Evolutionary conservation across 2,888 invertebrate genomes (phyloP).

Genomic region (Eugnorisma glareosa): DNA sequence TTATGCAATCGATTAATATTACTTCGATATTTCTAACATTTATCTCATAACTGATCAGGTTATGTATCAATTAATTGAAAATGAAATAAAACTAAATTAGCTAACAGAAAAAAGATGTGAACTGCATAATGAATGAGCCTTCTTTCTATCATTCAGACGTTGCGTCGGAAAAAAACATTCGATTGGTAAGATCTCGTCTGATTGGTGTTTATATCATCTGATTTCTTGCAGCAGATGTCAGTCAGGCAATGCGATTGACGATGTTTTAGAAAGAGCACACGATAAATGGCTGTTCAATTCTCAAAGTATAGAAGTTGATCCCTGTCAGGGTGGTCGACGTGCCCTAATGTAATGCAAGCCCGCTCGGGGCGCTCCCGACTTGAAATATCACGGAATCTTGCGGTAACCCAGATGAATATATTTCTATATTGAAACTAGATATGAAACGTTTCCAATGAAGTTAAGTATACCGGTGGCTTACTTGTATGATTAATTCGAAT

Average conservation of each 20-base stretch:
- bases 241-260: slow-evolving; percentile 71
- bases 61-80: slow-evolving; percentile 40
- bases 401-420: slow-evolving; percentile 79
- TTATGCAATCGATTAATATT: slow-evolving; percentile 42
- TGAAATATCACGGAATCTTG: slow-evolving; percentile 84
- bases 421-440: slow-evolving; percentile 66
- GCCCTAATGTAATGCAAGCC: slow-evolving; percentile 82
- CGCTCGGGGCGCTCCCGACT: slow-evolving; percentile 85
- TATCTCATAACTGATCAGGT: slow-evolving; percentile 30
- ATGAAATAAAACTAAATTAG: slow-evolving; percentile 29
- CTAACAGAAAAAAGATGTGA: slow-evolving; percentile 25
- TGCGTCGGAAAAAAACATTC: slow-evolving; percentile 54
- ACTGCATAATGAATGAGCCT: slow-evolving; percentile 39
- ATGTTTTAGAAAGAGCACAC: slow-evolving; percentile 73
- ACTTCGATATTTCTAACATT: slow-evolving; percentile 12
- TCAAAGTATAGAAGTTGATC: slow-evolving; percentile 73
- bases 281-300: slow-evolving; percentile 78
- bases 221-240: slow-evolving; percentile 77
- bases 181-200: slow-evolving; percentile 57
- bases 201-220: slow-evolving; percentile 74
- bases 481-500: slow-evolving; percentile 47
- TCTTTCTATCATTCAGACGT: slow-evolving; percentile 47
- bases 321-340: slow-evolving; percentile 83
- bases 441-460: slow-evolving; percentile 57
- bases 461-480: slow-evolving; percentile 43